These are phyloP conservation scores for Drosophila dives DNA, from an alignment of 2,888 invertebrate species.

Conservation along the genomic window DNA sequence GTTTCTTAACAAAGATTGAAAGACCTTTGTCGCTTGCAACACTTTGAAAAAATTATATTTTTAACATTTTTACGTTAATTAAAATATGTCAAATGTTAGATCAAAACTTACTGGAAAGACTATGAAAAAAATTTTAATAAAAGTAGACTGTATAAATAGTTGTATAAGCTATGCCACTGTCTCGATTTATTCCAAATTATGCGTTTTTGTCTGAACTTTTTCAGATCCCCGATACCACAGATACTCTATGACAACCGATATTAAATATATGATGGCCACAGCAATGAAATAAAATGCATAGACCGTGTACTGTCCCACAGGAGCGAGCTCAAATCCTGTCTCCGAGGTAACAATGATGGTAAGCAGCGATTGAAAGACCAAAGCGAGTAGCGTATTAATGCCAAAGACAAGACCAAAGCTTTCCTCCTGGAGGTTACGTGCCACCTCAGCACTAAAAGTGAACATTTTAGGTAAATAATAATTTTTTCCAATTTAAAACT, in stretches of 20 bases:
- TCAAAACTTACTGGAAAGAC: not conserved
- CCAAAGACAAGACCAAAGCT: conserved; percentile 96
- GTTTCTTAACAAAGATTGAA: not conserved
- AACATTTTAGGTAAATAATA: not conserved
- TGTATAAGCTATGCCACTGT: not conserved
- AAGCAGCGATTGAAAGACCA: conserved; percentile 91
- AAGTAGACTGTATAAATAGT: not conserved
- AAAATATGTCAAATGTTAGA: not conserved
- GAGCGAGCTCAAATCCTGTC: conserved; percentile 73
- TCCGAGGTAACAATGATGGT: conserved; percentile 86
- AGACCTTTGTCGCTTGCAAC: not conserved
- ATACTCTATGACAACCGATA: conserved; percentile 75
- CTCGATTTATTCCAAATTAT: conserved; percentile 42
- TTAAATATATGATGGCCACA: conserved; percentile 78
- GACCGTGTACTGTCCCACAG: conserved; percentile 81
- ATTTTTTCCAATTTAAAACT: not conserved
- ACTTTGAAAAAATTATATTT: too few relatives aligned
- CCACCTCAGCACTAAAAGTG: conserved; percentile 92
- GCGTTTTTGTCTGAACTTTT: conserved; percentile 35
- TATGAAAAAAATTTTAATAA: not conserved
- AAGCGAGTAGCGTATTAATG: conserved; percentile 93
- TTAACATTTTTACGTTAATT: not conserved
- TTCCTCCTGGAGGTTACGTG: conserved; percentile 91
- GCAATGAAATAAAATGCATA: conserved; percentile 83
- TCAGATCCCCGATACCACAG: conserved; percentile 46